Evolutionary conservation across 2,797 vertebrate species (phyloP).

Genomic region (Myiotriccus ornatus): DNA sequence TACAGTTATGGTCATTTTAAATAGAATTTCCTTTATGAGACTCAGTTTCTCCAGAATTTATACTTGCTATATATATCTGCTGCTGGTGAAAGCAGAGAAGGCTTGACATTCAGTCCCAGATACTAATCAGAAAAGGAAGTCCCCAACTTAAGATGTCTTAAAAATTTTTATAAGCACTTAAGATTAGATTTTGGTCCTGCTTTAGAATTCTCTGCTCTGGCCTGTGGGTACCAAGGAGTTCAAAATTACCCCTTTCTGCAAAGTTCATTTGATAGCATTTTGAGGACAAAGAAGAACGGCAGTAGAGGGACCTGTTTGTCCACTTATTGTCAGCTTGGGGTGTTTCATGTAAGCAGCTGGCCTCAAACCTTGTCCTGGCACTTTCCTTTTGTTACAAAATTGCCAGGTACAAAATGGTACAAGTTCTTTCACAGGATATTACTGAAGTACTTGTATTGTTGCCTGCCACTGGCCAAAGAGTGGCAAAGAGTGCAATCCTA

Average conservation of each 20-base stretch:
- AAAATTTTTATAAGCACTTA: not conserved
- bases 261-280: not conserved
- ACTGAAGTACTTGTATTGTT: not conserved
- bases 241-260: not conserved
- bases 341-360: not conserved
- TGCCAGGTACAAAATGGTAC: not conserved
- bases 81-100: not conserved
- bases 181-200: not conserved
- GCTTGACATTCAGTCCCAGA: not conserved
- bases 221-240: not conserved
- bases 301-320: not conserved
- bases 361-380: not conserved
- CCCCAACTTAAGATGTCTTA: not conserved
- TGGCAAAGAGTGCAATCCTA: not conserved
- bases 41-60: conserved; percentile 14
- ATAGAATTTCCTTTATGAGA: conserved; percentile 11
- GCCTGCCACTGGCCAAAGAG: not conserved
- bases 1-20: conserved; percentile 20
- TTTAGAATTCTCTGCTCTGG: not conserved
- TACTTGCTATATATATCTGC: not conserved
- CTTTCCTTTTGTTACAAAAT: not conserved
- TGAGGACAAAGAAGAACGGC: not conserved
- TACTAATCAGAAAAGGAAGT: not conserved
- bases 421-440: not conserved
- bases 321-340: not conserved